Conservation (phyloP, 2,113 vertebrate genomes). For the Callionymus lyra region DNA sequence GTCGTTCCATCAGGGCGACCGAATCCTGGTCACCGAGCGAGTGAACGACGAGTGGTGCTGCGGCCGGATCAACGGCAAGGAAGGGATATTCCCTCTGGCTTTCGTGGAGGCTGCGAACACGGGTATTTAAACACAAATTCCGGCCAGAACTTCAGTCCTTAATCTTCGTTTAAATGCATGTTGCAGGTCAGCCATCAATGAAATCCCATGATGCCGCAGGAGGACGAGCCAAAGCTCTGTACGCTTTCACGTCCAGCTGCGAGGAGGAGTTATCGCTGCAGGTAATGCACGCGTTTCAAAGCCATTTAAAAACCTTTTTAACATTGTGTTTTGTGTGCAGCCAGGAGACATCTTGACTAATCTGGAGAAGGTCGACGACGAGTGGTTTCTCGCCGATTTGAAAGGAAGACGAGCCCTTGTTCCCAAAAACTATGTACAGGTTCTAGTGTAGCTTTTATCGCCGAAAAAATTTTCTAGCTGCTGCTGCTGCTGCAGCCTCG, state of each 20-base stretch:
- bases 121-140: neutral
- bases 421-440: conserved; percentile 80
- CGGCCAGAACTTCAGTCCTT: neutral
- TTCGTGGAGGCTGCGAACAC: conserved; percentile 61
- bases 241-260: conserved; percentile 74
- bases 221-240: conserved; percentile 74
- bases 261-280: conserved; percentile 85
- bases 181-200: neutral
- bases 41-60: conserved; percentile 76
- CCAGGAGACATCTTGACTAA: conserved; percentile 74
- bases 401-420: conserved; percentile 77
- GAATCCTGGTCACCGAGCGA: conserved; percentile 73
- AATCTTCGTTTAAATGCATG: neutral
- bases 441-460: conserved; percentile 47
- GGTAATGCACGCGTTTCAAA: conserved; percentile 39
- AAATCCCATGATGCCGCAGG: conserved; percentile 25
- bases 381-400: conserved; percentile 83
- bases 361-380: conserved; percentile 74
- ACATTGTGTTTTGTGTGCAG: conserved; percentile 48
- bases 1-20: conserved; percentile 77
- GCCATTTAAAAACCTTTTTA: too few relatives aligned
- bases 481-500: too few relatives aligned
- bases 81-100: conserved; percentile 80
- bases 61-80: conserved; percentile 72
- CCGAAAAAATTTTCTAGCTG: too few relatives aligned